phyloP scores from a whole-genome alignment of 2,797 vertebrate genomes.

The Sciaenops ocellatus region DNA sequence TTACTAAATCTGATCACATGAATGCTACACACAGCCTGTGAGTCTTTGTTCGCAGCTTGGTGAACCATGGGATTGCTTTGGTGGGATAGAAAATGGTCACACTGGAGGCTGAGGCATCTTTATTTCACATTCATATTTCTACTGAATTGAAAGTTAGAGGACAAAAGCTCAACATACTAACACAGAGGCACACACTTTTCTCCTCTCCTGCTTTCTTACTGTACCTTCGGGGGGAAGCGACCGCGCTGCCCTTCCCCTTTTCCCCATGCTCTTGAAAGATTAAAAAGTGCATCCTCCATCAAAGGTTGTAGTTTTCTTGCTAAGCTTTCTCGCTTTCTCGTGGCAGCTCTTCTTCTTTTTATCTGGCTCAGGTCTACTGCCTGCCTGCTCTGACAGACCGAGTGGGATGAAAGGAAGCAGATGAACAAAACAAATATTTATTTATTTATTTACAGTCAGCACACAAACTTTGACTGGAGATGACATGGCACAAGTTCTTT shows the following conservation, averaged over 20 bases:
- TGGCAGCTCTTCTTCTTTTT: constrained; percentile 64
- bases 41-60: constrained; percentile 48
- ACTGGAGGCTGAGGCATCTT: constrained; percentile 54
- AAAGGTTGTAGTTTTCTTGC: constrained; percentile 67
- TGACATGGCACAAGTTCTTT: constrained; percentile 69
- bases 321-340: constrained; percentile 66
- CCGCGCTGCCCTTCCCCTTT: constrained; percentile 47
- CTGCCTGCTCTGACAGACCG: constrained; percentile 65
- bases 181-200: constrained; percentile 19
- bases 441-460: constrained; percentile 82
- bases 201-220: constrained; percentile 14
- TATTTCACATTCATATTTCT: constrained; percentile 53
- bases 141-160: constrained; percentile 41
- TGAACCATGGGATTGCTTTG: constrained; percentile 65
- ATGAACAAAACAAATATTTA: constrained; percentile 74
- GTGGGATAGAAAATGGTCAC: constrained; percentile 44
- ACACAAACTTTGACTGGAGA: constrained; percentile 76
- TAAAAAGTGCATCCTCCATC: constrained; percentile 73
- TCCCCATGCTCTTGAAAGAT: constrained; percentile 62
- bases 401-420: constrained; percentile 81
- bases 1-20: constrained; percentile 51
- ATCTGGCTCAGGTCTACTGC: constrained; percentile 67
- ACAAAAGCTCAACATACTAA: constrained; percentile 43
- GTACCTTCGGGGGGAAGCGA: constrained; percentile 18
- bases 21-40: constrained; percentile 24